Evolutionary conservation across 2,888 invertebrate species (phyloP), one percentile per base, ranked within the genome.

Genomic region (Tetheella fluctuosa): DNA sequence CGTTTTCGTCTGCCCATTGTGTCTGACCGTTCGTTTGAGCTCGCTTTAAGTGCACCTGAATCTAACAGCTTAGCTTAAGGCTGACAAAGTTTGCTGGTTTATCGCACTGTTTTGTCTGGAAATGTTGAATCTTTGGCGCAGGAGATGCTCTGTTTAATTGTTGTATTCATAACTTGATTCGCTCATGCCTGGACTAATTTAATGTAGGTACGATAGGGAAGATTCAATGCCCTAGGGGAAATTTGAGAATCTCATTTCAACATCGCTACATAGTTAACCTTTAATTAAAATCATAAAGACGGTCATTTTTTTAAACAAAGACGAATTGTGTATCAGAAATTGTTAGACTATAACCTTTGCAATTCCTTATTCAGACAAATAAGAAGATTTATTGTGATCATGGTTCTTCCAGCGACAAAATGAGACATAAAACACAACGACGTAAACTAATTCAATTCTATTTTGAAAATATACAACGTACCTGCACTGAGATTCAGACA

Each of bases 281-380:
- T 70, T 69, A 66, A 67, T 69, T 69, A 70, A 68, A 66, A 58
- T 59, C 25, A 54, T 64, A 59, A 63, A 64, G 63, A 57, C 64
- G 25, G 60, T 55, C 62, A 48, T 48, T 48, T 7, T 2, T 48
- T 20, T 64, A 54, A 70, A 62, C 63, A 70, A 70, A 66, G 64
- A 59, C 62, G 61, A 64, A 64, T 64, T 62, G 39, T 54, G 59
- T 48, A 59, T 57, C 57, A 63, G 60, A 61, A 55, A 62, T 63
- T 48, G 48, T 48, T 4, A 48, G 10, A 48, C 48, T 20, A 20
- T 20, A 20, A 48, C 48, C 20, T 17, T 48, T 20, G 48, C 48
- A 10, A 48, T 48, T 48, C 48, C 20, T 20, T 48, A 48, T 48
- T 48, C 48, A 48, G 48, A 48, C 48, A 20, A 48, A 48, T 20